Base-by-base conservation (phyloP, 2,888 invertebrate species). In the Allacma fusca region DNA sequence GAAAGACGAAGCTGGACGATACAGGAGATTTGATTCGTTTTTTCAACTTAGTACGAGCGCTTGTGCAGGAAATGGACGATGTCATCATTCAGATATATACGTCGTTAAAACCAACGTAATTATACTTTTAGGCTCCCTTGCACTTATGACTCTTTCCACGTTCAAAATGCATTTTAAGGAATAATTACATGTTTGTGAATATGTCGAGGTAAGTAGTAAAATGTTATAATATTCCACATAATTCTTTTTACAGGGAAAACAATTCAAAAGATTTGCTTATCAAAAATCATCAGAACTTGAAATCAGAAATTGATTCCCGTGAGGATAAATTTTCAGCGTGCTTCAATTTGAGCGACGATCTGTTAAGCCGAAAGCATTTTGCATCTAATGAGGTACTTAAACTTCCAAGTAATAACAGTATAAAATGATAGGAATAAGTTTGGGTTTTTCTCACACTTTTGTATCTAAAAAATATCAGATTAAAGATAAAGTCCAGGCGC, bases 1-100 rank as follows among this genome's bases (percentile, higher is more conserved):
- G 96, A 72, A 90, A 91, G 86, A 88, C 90, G 85, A 96, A 97
- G 87, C 89, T 99, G 67, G 94, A 94, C 82, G 98, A 99, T 87
- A 98, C 98, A 9, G 97, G 96, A 79, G 97, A 98, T 88, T 90
- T 99, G 69, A 94, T 93, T 88, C 91, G 92, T 85, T 99, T 99
- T 94, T 96, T 99, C 87, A 97, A 94, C 88, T 94, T 98, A 92
- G 97, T 98, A 24, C 91, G 98, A 83, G 98, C 95, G 79, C 90
- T 99, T 78, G 93, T 97, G 90, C 91, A 98, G 84, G 99, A 99
- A 99, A 99, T 99, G 97, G 98, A 98, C 86, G 99, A 99, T 87
- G 95, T 98, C 70, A 94, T 96, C 68, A 89, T 98, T 44, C 98
- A 98, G 88, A 99, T 99, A 98, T 98, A 96, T 88, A 97, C 97